Conservation (phyloP, 1,140 invertebrate genomes). For the Carcinoscorpius rotundicauda region DNA sequence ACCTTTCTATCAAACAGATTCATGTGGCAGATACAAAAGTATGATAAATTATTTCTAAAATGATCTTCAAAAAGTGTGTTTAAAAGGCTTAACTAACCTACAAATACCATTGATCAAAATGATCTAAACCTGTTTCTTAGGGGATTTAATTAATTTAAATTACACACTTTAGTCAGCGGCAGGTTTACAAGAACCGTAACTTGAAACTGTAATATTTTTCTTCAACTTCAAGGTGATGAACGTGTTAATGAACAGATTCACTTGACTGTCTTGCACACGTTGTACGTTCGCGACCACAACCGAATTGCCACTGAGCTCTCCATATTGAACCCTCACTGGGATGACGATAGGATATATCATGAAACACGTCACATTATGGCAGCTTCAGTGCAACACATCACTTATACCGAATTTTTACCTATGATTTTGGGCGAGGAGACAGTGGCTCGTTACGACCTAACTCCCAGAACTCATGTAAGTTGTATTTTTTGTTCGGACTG, state of each 20-base stretch:
- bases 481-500: no score
- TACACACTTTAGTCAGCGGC: no score
- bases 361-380: constrained; percentile 37
- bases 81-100: no score
- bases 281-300: constrained; percentile 41
- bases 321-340: constrained; percentile 43
- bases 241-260: constrained; percentile 40
- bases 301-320: constrained; percentile 59
- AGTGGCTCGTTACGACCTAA: constrained; percentile 22
- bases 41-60: no score
- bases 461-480: constrained; percentile 9
- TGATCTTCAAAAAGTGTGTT: no score
- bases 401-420: constrained; percentile 38
- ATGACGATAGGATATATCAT: constrained; percentile 43
- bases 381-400: constrained; percentile 38
- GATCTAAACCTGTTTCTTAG: no score
- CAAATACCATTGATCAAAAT: no score
- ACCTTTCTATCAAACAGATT: no score
- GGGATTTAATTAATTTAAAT: no score
- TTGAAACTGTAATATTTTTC: no score
- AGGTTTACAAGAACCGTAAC: no score
- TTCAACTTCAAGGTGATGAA: constrained; percentile 35
- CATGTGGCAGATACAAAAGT: no score
- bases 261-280: constrained; percentile 35
- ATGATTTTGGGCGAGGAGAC: constrained; percentile 32